Evolutionary conservation across 2,888 invertebrate genomes (phyloP).

Genomic region (Cosmorhoe ocellata): DNA sequence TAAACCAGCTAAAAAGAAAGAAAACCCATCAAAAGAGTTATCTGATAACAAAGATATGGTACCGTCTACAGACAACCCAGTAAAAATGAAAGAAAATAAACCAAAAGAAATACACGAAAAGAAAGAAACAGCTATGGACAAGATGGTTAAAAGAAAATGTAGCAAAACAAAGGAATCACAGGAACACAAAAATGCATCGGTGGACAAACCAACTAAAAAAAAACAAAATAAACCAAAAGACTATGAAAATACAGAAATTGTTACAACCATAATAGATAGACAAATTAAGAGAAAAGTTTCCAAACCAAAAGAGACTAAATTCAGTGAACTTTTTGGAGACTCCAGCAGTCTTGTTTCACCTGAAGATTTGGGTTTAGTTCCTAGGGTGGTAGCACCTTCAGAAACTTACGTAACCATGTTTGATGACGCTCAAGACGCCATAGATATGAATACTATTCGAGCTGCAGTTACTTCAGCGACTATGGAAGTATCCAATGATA

Average conservation of each 20-base stretch:
- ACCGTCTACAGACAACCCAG: constrained; percentile 6
- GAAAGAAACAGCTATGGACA: not conserved
- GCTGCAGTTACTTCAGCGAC: constrained; percentile 2
- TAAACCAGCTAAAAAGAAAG: constrained; percentile 16
- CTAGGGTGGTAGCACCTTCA: constrained; percentile 19
- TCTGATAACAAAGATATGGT: constrained; percentile 30
- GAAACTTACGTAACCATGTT: constrained; percentile 50
- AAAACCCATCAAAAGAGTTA: constrained; percentile 21
- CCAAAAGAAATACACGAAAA: constrained; percentile 5
- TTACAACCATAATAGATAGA: not conserved
- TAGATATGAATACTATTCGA: constrained; percentile 37
- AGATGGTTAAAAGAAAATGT: constrained; percentile 8
- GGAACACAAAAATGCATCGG: not conserved
- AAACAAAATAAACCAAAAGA: constrained; percentile 4
- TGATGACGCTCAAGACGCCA: constrained; percentile 65
- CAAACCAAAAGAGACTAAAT: constrained; percentile 48
- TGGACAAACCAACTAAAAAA: constrained; percentile 7
- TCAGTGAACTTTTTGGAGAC: constrained; percentile 69
- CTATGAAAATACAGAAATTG: not conserved
- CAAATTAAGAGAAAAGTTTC: constrained; percentile 11
- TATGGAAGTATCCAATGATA: not conserved
- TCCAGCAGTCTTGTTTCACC: constrained; percentile 71
- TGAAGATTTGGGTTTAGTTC: constrained; percentile 62
- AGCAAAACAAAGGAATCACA: constrained; percentile 12
- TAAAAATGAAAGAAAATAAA: constrained; percentile 19